Evolutionary conservation across 2,113 vertebrate species (phyloP).

Genomic region (Tonatia bakeri): DNA sequence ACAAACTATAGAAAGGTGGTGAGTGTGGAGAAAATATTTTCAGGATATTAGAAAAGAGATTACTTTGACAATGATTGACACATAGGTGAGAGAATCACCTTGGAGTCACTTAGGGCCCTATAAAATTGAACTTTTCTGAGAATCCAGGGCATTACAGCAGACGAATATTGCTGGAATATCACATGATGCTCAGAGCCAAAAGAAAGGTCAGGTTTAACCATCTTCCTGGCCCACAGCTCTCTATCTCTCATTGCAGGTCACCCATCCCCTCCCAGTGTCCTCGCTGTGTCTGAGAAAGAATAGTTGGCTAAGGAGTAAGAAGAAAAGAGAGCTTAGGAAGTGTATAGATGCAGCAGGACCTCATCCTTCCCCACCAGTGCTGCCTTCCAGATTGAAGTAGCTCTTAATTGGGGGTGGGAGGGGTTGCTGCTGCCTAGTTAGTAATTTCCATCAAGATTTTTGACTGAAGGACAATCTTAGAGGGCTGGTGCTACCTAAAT

Average conservation of each 20-base stretch:
- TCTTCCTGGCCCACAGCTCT: background rate
- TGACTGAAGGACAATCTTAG: background rate
- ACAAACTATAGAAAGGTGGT: background rate
- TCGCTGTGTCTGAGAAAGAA: background rate
- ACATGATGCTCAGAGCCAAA: background rate
- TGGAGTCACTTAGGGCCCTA: background rate
- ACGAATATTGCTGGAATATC: background rate
- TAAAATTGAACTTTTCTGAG: background rate
- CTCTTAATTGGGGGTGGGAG: background rate
- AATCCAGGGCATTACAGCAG: background rate
- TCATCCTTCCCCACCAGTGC: too few relatives aligned
- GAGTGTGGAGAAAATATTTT: background rate
- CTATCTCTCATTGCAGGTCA: background rate
- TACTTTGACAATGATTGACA: background rate
- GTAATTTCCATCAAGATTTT: background rate
- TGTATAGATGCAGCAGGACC: background rate
- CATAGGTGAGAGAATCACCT: background rate
- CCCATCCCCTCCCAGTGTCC: background rate
- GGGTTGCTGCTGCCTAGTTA: background rate
- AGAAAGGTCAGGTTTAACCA: background rate
- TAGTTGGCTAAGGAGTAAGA: background rate
- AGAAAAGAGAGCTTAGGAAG: too few relatives aligned
- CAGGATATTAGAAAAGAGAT: background rate
- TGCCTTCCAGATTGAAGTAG: background rate
- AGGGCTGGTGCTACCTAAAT: background rate